Evolutionary conservation across 2,113 vertebrate genomes (phyloP).

Genomic region (Catharus minimus): DNA sequence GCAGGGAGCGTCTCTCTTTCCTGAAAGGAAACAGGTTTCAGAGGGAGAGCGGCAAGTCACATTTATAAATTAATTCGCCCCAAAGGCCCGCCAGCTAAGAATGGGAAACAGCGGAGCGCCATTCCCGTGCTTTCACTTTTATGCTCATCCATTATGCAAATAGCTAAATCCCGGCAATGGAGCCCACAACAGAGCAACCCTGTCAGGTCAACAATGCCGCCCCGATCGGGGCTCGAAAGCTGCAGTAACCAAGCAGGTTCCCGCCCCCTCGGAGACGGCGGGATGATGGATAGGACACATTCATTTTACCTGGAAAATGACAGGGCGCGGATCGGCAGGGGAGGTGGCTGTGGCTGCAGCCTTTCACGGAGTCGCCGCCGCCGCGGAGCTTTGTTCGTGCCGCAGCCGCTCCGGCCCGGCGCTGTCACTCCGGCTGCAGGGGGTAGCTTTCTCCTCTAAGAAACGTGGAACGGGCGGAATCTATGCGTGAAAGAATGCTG

Average conservation of each 20-base stretch:
- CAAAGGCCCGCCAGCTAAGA: background rate
- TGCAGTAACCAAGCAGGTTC: constrained; percentile 22
- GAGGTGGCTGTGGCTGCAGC: background rate
- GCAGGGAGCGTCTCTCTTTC: background rate
- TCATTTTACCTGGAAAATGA: constrained; percentile 54
- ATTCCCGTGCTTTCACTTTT: background rate
- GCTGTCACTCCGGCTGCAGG: background rate
- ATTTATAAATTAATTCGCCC: background rate
- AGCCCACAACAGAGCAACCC: constrained; percentile 47
- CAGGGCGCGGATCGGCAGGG: background rate
- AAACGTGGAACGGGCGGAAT: background rate
- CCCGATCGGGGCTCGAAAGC: constrained; percentile 26
- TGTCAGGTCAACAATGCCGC: constrained; percentile 47
- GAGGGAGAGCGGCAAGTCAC: background rate
- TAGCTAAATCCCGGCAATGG: background rate
- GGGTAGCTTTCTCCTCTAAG: background rate
- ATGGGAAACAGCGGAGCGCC: background rate
- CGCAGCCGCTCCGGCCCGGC: background rate
- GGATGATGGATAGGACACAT: constrained; percentile 48
- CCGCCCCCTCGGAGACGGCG: background rate
- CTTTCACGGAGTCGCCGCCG: background rate
- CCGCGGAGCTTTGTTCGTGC: background rate
- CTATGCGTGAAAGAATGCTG: background rate
- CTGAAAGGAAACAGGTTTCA: background rate
- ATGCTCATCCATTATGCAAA: constrained; percentile 31